A percentile compares a stretch with the other conserved stretches of the same genome.
Evolutionary conservation across 2,797 vertebrate species (phyloP).

Genomic region (Steatocranus sp.): DNA sequence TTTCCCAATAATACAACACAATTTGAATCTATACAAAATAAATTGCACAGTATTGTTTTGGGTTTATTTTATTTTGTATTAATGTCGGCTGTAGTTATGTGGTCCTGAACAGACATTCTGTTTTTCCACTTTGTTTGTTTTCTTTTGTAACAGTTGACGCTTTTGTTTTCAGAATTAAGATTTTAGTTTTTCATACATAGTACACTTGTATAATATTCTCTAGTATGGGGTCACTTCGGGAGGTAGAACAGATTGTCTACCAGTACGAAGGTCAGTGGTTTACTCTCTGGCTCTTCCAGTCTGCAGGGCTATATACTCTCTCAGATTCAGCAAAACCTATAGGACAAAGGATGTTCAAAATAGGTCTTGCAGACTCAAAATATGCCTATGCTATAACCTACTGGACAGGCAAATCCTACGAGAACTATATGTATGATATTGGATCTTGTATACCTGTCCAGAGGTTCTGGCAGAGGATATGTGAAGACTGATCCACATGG

Average conservation of each 20-base stretch:
- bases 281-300: neutral
- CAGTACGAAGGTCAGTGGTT: neutral
- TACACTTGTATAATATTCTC: neutral
- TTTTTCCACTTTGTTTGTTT: neutral
- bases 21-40: neutral
- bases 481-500: neutral
- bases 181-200: neutral
- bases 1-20: neutral
- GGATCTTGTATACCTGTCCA: neutral
- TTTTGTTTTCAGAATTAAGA: neutral
- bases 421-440: neutral
- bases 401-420: neutral
- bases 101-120: neutral
- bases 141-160: fast-evolving
- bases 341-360: neutral
- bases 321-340: neutral
- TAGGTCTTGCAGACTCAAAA: neutral
- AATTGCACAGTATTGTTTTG: neutral
- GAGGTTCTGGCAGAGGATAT: neutral
- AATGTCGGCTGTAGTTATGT: neutral
- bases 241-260: neutral
- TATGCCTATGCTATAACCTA: neutral
- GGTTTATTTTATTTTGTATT: neutral
- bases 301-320: neutral
- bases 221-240: neutral